These are phyloP conservation scores for Phainopepla nitens DNA, from an alignment of 2,113 vertebrate genomes.

Conservation along the genomic window DNA sequence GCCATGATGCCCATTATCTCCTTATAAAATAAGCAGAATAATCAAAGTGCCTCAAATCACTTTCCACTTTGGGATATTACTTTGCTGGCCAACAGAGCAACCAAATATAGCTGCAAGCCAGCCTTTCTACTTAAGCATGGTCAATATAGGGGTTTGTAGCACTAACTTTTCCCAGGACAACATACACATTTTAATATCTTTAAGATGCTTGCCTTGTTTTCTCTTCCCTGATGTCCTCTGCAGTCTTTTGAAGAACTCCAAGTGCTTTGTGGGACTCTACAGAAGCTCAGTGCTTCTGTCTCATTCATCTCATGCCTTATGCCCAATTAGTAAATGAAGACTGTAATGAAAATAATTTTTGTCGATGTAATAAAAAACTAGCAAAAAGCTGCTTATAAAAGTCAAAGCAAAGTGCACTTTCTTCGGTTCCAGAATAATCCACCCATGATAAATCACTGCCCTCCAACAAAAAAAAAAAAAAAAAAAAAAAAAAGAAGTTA, in stretches of 20 bases:
- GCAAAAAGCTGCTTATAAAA: background rate
- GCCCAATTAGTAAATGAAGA: background rate
- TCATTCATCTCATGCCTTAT: background rate
- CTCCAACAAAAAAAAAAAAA: fast-evolving
- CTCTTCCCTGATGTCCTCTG: background rate
- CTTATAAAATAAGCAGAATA: background rate
- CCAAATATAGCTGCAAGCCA: background rate
- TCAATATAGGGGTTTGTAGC: background rate
- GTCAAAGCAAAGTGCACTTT: background rate
- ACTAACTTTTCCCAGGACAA: background rate
- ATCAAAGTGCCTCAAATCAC: fast-evolving
- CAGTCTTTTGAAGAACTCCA: background rate
- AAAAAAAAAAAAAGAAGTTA: background rate
- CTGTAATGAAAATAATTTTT: background rate
- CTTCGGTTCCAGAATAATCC: background rate
- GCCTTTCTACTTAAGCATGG: background rate
- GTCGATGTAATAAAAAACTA: background rate
- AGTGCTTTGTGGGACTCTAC: background rate
- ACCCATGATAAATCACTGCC: background rate
- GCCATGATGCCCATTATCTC: background rate
- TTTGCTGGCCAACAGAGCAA: background rate
- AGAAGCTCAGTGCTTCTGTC: background rate
- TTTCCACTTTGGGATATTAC: background rate
- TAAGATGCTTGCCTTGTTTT: background rate
- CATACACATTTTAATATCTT: background rate